These are phyloP conservation scores for Entelurus aequoreus DNA, from an alignment of 2,113 vertebrate genomes.

Conservation along the genomic window DNA sequence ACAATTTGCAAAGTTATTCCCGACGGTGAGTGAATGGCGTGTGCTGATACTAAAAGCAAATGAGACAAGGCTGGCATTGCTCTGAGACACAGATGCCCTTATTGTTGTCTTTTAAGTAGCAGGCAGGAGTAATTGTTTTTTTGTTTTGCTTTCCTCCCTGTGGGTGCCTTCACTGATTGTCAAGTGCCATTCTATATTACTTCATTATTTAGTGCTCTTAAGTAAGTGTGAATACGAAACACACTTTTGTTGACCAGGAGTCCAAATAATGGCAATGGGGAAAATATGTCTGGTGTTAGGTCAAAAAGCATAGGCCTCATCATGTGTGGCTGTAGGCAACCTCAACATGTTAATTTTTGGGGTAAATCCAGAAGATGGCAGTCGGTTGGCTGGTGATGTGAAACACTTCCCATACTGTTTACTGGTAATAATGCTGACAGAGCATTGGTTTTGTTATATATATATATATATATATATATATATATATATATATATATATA, in stretches of 20 bases:
- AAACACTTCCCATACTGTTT: too few relatives aligned
- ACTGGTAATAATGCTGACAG: too few relatives aligned
- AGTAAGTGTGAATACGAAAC: not conserved
- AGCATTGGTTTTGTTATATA: too few relatives aligned
- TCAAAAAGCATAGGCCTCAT: too few relatives aligned
- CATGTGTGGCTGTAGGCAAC: not conserved
- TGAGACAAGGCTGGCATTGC: not conserved
- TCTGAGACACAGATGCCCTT: not conserved
- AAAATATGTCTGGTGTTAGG: too few relatives aligned
- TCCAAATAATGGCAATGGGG: too few relatives aligned
- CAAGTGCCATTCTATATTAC: not conserved
- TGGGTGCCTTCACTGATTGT: not conserved
- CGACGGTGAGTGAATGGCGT: not conserved
- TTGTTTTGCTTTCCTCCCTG: not conserved
- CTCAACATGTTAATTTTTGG: not conserved
- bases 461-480: too few relatives aligned
- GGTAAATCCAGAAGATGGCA: too few relatives aligned
- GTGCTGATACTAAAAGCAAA: slow-evolving; percentile 1
- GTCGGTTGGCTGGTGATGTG: too few relatives aligned
- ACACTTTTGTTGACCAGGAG: not conserved
- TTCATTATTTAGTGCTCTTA: not conserved
- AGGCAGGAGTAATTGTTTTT: not conserved
- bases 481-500: too few relatives aligned
- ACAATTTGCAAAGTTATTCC: not conserved
- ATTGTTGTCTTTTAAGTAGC: slow-evolving; percentile 1